Conservation (phyloP, 2,113 vertebrate genomes). For the Parus major region DNA sequence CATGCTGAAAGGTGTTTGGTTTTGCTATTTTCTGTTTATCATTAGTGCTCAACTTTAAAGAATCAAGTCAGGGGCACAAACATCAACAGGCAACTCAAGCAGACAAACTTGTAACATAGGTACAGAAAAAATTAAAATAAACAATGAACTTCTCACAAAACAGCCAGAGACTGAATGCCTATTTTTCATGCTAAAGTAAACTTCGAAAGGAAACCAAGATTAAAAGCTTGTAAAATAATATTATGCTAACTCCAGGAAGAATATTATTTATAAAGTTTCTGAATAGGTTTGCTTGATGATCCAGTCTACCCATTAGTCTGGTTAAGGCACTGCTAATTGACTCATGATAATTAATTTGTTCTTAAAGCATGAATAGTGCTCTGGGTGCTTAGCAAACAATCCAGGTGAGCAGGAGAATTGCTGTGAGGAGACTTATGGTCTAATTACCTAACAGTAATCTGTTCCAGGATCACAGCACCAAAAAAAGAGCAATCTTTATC, state of each 20-base stretch:
- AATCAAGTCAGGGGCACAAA: background rate
- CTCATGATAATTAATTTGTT: constrained; percentile 16
- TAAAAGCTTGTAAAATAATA: background rate
- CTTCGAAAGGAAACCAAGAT: background rate
- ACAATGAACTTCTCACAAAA: background rate
- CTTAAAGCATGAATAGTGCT: background rate
- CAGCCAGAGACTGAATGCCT: background rate
- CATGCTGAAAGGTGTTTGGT: background rate
- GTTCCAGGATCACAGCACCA: background rate
- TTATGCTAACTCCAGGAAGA: background rate
- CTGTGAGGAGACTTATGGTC: background rate
- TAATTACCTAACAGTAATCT: background rate
- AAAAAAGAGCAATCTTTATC: background rate
- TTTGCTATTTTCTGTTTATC: background rate
- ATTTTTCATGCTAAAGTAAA: background rate
- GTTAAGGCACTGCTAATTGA: background rate
- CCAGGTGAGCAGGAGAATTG: background rate
- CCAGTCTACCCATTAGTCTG: background rate
- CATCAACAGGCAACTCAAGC: background rate
- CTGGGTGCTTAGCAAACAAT: background rate
- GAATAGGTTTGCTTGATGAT: background rate
- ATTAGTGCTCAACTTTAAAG: background rate
- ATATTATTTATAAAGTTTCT: constrained; percentile 2
- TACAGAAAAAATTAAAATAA: background rate
- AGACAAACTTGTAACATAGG: background rate